Percentiles rank a stretch among this genome's conserved stretches.
These are phyloP conservation scores for Philopedon plagiatum DNA, from an alignment of 2,888 invertebrate genomes.

Conservation along the genomic window DNA sequence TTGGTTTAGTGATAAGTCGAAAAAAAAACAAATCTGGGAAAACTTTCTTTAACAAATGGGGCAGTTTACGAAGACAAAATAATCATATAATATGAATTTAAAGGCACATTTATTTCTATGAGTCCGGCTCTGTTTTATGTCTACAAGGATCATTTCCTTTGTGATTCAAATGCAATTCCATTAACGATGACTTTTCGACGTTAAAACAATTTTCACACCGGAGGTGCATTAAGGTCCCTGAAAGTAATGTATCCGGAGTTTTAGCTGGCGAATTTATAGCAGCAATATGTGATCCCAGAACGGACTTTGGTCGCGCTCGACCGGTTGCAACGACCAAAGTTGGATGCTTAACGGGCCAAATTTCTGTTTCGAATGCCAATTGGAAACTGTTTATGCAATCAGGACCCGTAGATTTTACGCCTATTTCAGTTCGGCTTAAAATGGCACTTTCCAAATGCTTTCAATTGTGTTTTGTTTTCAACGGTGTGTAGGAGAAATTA, in stretches of 20 bases:
- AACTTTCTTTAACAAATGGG: too few species aligned
- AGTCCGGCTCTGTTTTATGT: neutral
- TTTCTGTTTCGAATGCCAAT: slow-evolving; percentile 60
- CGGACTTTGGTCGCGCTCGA: slow-evolving; percentile 59
- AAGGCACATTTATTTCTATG: too few species aligned
- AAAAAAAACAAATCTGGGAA: too few species aligned
- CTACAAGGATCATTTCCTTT: slow-evolving; percentile 12
- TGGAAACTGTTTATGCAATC: slow-evolving; percentile 62
- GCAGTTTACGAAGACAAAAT: too few species aligned
- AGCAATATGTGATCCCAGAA: slow-evolving; percentile 58
- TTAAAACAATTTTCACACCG: slow-evolving; percentile 36
- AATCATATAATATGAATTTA: too few species aligned
- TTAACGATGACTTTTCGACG: slow-evolving; percentile 25
- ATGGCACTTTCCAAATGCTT: slow-evolving; percentile 52
- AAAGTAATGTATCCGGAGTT: slow-evolving; percentile 58
- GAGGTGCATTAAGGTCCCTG: slow-evolving; percentile 45
- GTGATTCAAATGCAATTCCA: slow-evolving; percentile 26
- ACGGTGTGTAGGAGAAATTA: neutral
- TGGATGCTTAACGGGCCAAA: slow-evolving; percentile 59
- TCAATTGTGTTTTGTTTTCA: slow-evolving; percentile 33
- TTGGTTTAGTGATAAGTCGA: too few species aligned
- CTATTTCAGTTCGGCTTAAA: slow-evolving; percentile 55
- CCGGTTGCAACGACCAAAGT: slow-evolving; percentile 58
- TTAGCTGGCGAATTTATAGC: slow-evolving; percentile 57
- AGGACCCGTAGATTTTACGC: slow-evolving; percentile 59